Conservation (phyloP, 1,140 invertebrate genomes). For the Cydia pomonella region DNA sequence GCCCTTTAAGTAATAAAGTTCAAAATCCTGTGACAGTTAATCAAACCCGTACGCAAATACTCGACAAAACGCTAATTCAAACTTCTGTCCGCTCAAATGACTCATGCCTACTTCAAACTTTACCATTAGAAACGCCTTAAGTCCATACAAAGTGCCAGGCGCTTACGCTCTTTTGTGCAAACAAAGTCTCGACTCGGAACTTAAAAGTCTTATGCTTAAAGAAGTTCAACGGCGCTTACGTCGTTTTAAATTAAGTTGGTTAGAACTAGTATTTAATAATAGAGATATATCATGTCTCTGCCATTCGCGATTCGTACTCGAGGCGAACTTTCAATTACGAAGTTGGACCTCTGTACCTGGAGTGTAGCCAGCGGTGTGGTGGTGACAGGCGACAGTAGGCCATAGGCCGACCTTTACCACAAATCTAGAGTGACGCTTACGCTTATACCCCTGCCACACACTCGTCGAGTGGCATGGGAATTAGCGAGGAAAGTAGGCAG, state of each 20-base stretch:
- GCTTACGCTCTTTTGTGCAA: neutral
- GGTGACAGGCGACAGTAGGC: conserved; percentile 2
- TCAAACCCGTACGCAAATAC: neutral
- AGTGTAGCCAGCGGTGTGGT: conserved; percentile 15
- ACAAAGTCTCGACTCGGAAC: neutral
- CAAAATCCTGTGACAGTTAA: neutral
- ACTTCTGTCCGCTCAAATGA: conserved; percentile 3
- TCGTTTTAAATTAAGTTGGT: neutral
- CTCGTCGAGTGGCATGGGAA: too few species aligned
- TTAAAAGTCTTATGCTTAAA: neutral
- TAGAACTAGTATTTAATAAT: conserved; percentile 15
- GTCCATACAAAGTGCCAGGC: neutral
- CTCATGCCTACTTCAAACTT: neutral
- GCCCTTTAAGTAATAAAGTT: neutral
- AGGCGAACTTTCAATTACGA: conserved; percentile 22
- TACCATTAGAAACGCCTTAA: neutral
- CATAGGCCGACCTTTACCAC: neutral
- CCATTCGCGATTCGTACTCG: conserved; percentile 29
- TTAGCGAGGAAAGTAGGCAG: too few species aligned
- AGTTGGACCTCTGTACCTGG: conserved; percentile 30
- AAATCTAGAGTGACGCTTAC: too few species aligned
- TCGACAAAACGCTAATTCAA: neutral
- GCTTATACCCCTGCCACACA: too few species aligned
- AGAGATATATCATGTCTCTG: conserved; percentile 32
- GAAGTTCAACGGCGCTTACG: neutral